Evolutionary conservation across 2,888 invertebrate genomes (phyloP).

Genomic region (Coecobrya sp.): DNA sequence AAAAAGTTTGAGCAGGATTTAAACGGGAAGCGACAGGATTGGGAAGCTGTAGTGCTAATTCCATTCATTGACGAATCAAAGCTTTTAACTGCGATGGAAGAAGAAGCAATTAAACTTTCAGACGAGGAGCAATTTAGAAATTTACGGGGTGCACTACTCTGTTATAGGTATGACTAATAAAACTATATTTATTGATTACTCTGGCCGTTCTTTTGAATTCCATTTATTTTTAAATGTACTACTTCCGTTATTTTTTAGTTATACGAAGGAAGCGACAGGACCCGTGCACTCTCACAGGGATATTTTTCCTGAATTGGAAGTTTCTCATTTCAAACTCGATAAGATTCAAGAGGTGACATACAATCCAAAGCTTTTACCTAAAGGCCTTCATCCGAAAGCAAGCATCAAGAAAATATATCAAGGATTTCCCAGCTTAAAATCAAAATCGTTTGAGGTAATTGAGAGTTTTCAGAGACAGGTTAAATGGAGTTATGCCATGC

Average conservation of each 20-base stretch:
- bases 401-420: constrained; percentile 92
- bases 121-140: constrained; percentile 93
- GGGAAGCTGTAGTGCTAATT: constrained; percentile 98
- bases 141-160: constrained; percentile 94
- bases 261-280: constrained; percentile 82
- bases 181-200: too few relatives aligned
- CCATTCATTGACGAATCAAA: constrained; percentile 96
- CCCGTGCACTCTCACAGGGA: constrained; percentile 83
- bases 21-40: constrained; percentile 98
- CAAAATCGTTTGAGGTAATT: constrained; percentile 93
- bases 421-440: constrained; percentile 97
- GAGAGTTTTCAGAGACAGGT: not conserved
- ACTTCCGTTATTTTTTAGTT: constrained; percentile 66
- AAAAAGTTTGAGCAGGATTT: constrained; percentile 96
- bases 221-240: too few relatives aligned
- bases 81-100: constrained; percentile 93
- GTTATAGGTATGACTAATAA: constrained; percentile 91
- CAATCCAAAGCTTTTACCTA: constrained; percentile 89
- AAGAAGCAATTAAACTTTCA: constrained; percentile 91
- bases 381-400: constrained; percentile 92
- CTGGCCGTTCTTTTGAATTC: not conserved
- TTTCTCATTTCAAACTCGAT: constrained; percentile 89
- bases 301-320: constrained; percentile 90
- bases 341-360: constrained; percentile 90
- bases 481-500: too few relatives aligned